phyloP scores from a whole-genome alignment of 2,888 invertebrate genomes.

The Taenaris catops region DNA sequence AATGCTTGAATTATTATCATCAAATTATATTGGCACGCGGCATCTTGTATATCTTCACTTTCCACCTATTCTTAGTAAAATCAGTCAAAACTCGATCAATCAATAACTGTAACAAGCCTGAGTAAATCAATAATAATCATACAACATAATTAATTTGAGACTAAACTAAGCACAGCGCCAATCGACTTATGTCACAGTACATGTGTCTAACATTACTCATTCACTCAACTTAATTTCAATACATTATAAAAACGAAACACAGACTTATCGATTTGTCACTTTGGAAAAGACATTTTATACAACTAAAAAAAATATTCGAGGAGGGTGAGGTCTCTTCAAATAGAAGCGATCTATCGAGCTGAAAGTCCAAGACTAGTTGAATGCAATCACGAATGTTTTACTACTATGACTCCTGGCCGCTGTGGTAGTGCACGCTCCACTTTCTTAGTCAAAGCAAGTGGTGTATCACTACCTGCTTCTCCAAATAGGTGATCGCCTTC shows the following conservation, averaged over 20 bases:
- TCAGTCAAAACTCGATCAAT: constrained; percentile 60
- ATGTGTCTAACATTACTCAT: constrained; percentile 44
- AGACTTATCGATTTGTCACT: constrained; percentile 76
- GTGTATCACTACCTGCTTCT: constrained; percentile 83
- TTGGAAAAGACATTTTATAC: constrained; percentile 69
- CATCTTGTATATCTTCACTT: constrained; percentile 41
- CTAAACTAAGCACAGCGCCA: constrained; percentile 70
- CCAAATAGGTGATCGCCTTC: constrained; percentile 97
- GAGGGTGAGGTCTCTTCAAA: constrained; percentile 58
- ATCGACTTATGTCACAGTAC: constrained; percentile 51
- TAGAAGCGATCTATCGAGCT: constrained; percentile 41
- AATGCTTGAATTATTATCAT: too few relatives aligned
- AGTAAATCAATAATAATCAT: constrained; percentile 47
- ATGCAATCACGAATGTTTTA: constrained; percentile 89
- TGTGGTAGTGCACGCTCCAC: constrained; percentile 78
- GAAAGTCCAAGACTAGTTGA: constrained; percentile 40
- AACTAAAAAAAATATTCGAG: constrained; percentile 76
- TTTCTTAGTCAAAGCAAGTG: constrained; percentile 80
- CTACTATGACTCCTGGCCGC: constrained; percentile 94
- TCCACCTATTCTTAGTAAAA: constrained; percentile 50
- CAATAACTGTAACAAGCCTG: constrained; percentile 43
- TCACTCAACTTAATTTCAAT: constrained; percentile 49
- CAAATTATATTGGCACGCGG: constrained; percentile 57
- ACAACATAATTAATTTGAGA: constrained; percentile 63
- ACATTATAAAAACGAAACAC: constrained; percentile 64